Conservation (phyloP, 2,113 vertebrate species). For the Numenius arquata region DNA sequence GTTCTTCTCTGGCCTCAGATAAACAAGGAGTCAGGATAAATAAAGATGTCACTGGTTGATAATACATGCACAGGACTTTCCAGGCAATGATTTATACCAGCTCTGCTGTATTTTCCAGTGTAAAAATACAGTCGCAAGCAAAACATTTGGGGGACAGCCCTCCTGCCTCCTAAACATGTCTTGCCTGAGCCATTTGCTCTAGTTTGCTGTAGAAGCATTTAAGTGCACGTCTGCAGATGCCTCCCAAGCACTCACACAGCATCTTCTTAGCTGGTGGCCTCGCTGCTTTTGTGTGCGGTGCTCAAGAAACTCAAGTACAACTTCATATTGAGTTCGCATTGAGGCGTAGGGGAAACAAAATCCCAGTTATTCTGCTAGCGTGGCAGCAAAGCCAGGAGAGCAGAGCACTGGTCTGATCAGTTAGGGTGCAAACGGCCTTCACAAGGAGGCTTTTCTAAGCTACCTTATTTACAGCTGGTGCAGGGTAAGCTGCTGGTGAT, state of each 20-base stretch:
- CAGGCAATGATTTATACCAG: background rate
- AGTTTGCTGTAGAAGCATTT: background rate
- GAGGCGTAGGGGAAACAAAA: background rate
- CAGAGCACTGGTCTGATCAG: background rate
- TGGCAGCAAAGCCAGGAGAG: background rate
- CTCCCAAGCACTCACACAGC: background rate
- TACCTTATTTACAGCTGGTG: background rate
- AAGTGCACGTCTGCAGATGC: background rate
- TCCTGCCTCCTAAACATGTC: background rate
- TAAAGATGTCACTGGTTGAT: background rate
- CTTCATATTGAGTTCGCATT: background rate
- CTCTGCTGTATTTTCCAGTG: background rate
- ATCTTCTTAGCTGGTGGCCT: background rate
- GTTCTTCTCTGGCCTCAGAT: background rate
- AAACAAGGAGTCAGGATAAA: background rate
- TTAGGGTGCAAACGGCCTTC: background rate
- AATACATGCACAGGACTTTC: background rate
- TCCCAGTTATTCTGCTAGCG: no score
- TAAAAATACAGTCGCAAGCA: background rate
- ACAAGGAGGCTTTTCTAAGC: background rate
- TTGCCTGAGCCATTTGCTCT: background rate
- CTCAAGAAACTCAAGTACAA: background rate
- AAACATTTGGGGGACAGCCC: background rate
- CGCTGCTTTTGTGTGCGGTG: fast-evolving
- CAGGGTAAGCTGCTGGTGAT: background rate